A percentile compares a stretch with the other conserved stretches of the same genome.
Evolutionary conservation across 2,797 vertebrate species (phyloP).

Genomic region (Pachyuromys duprasi): DNA sequence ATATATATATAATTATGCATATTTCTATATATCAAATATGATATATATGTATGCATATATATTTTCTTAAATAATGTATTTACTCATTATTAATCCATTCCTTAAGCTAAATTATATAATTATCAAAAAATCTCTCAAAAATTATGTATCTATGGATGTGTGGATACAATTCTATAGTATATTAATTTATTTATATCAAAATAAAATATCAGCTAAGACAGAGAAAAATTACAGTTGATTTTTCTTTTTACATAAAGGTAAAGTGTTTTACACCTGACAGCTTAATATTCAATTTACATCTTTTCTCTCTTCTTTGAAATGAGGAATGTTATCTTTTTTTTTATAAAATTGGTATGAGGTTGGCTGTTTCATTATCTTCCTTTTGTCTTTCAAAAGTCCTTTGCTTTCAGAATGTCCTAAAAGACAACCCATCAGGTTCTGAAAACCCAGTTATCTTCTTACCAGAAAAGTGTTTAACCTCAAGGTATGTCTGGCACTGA

Average conservation of each 20-base stretch:
- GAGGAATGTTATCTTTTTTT: background rate
- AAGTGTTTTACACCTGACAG: background rate
- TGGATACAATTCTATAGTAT: background rate
- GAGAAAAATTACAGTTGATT: background rate
- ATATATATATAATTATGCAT: background rate
- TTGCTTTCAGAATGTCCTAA: slow-evolving; percentile 46
- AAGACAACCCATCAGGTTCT: slow-evolving; percentile 12
- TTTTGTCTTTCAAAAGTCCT: slow-evolving; percentile 64
- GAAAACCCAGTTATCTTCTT: slow-evolving; percentile 27
- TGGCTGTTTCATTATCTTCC: background rate
- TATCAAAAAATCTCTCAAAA: background rate
- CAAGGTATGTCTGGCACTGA: slow-evolving; percentile 2
- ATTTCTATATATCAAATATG: background rate
- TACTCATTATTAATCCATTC: background rate
- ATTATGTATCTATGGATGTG: background rate
- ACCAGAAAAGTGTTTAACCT: slow-evolving; percentile 29
- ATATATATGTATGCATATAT: background rate
- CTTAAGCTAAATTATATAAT: background rate
- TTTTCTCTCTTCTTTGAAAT: slow-evolving; percentile 50
- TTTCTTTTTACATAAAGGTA: slow-evolving; percentile 3
- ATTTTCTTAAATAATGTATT: slow-evolving; percentile 11
- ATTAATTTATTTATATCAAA: background rate
- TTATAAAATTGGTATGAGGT: background rate
- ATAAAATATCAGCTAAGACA: background rate
- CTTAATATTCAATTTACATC: slow-evolving; percentile 43